A percentile compares a stretch with the other conserved stretches of the same genome.
Conservation (phyloP, 2,888 invertebrate genomes). For the Cephus runcator region DNA sequence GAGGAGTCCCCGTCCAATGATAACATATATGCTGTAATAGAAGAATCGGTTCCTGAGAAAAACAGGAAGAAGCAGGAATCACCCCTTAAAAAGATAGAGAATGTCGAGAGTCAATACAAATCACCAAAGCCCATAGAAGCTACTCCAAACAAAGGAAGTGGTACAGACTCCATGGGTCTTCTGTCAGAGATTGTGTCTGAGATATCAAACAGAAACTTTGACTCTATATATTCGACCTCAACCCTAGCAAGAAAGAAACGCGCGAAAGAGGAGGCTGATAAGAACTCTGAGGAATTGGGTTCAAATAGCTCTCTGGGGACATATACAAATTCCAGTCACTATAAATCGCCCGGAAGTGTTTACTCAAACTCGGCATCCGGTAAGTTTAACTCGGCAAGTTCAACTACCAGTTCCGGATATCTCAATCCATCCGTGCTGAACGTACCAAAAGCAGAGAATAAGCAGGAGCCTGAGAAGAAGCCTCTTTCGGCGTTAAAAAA, state of each 20-base stretch:
- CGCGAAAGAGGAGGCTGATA: slow-evolving; percentile 58
- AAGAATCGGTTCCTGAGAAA: slow-evolving; percentile 75
- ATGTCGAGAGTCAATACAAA: slow-evolving; percentile 60
- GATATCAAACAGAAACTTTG: slow-evolving; percentile 86
- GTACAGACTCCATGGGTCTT: slow-evolving; percentile 79
- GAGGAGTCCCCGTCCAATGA: slow-evolving; percentile 73
- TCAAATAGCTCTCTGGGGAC: slow-evolving; percentile 65
- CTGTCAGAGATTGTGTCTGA: slow-evolving; percentile 89
- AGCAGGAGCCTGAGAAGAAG: slow-evolving; percentile 39
- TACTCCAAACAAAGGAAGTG: slow-evolving; percentile 56
- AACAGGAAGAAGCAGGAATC: slow-evolving; percentile 26
- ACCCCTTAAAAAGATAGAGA: slow-evolving; percentile 46
- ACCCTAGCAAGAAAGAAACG: slow-evolving; percentile 75
- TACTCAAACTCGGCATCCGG: slow-evolving; percentile 71
- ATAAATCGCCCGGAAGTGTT: slow-evolving; percentile 72
- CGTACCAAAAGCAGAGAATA: slow-evolving; percentile 69
- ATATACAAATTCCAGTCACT: slow-evolving; percentile 70
- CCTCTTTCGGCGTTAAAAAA: slow-evolving; percentile 3
- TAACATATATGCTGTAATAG: slow-evolving; percentile 89
- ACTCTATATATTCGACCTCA: slow-evolving; percentile 87
- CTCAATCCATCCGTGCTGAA: slow-evolving; percentile 79
- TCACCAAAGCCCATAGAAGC: slow-evolving; percentile 68
- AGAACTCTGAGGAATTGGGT: slow-evolving; percentile 42
- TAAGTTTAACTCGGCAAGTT: slow-evolving; percentile 70
- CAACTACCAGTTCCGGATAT: slow-evolving; percentile 79